Evolutionary conservation across 2,113 vertebrate species (phyloP).

Genomic region (Anolis sagrei): DNA sequence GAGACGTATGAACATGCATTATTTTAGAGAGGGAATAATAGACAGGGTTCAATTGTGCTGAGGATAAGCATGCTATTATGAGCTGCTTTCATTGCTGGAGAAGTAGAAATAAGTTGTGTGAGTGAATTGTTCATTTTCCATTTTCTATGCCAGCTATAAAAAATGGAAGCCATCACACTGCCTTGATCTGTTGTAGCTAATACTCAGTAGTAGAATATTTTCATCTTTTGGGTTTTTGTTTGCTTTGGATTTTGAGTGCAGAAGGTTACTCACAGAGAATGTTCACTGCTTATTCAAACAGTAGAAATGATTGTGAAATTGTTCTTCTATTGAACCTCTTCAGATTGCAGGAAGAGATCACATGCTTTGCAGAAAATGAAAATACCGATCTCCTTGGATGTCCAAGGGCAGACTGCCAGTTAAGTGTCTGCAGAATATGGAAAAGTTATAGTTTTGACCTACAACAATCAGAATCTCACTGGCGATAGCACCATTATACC

Average conservation of each 20-base stretch:
- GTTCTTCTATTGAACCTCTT: neutral
- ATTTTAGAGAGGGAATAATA: neutral
- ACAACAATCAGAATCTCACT: no score
- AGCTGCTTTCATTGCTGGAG: neutral
- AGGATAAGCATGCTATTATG: neutral
- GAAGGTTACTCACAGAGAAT: constrained; percentile 33
- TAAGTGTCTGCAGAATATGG: neutral
- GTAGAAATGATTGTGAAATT: neutral
- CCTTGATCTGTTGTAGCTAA: neutral
- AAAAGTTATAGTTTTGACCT: no score
- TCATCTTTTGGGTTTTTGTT: constrained; percentile 40
- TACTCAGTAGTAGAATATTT: constrained; percentile 50
- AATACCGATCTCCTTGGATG: no score
- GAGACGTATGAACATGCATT: neutral
- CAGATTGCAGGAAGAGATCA: no score
- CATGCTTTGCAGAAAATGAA: neutral
- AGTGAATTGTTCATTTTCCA: constrained; percentile 32
- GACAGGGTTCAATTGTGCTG: neutral
- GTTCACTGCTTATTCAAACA: neutral
- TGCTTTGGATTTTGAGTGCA: constrained; percentile 27
- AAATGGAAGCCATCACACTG: neutral
- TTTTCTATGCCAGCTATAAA: constrained; percentile 26
- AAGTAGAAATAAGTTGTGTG: constrained; percentile 19
- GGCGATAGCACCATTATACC: no score
- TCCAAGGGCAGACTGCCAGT: neutral